Evolutionary conservation across 2,797 vertebrate species (phyloP).

Genomic region (Sebastes kiyomatsui): DNA sequence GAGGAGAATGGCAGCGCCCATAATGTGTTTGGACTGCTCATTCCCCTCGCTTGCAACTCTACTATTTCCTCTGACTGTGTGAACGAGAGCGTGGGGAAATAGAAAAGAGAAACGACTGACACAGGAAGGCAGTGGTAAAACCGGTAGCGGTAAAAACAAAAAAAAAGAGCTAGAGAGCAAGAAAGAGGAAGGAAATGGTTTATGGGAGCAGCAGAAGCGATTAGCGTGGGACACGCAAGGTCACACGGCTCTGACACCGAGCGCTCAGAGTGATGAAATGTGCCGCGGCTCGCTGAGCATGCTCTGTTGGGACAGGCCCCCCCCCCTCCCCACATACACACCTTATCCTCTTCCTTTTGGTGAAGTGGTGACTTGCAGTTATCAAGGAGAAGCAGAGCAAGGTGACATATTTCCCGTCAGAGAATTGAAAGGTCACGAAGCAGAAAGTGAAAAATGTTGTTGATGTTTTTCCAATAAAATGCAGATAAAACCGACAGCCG

Average conservation of each 20-base stretch:
- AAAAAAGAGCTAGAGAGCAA: not conserved
- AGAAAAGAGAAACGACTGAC: conserved; percentile 17
- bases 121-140: conserved; percentile 33
- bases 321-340: not conserved
- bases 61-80: not conserved
- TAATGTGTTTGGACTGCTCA: not conserved
- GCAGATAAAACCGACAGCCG: not conserved
- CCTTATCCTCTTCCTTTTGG: not conserved
- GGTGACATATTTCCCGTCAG: not conserved
- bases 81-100: conserved; percentile 7
- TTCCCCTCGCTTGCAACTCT: conserved; percentile 10
- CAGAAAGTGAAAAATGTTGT: not conserved
- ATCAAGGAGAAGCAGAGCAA: not conserved
- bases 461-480: not conserved
- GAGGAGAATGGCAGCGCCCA: not conserved
- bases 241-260: conserved; percentile 29
- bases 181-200: conserved; percentile 46
- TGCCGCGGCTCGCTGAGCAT: conserved; percentile 22
- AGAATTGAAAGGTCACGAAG: not conserved
- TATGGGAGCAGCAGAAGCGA: conserved; percentile 29
- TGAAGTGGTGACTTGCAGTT: conserved; percentile 1
- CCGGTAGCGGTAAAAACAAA: not conserved
- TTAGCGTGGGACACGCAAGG: conserved; percentile 39
- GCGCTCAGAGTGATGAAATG: conserved; percentile 39
- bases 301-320: conserved; percentile 13